phyloP scores from a whole-genome alignment of 1,140 invertebrate species.

The Magallana ariakensis region DNA sequence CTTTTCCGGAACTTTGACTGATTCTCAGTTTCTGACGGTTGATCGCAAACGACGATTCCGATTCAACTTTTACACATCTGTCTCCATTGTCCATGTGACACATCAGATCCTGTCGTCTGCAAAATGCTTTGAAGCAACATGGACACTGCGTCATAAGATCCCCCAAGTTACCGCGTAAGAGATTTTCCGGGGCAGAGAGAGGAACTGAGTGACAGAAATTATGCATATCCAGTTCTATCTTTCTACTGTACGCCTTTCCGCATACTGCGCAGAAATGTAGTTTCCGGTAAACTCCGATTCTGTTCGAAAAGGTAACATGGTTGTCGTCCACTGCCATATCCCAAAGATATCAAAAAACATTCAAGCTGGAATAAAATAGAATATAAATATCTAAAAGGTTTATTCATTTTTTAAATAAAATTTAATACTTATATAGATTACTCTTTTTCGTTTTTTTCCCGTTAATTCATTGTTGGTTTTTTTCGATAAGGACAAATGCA shows the following conservation, averaged over 20 bases:
- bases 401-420: no score
- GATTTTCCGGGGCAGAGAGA: background rate
- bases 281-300: background rate
- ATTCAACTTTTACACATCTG: background rate
- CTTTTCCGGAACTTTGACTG: background rate
- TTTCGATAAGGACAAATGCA: no score
- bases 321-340: no score
- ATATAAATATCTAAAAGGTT: no score
- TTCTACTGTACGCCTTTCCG: background rate
- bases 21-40: background rate
- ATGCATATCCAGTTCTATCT: conserved; percentile 23
- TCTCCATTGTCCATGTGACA: background rate
- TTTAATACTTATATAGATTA: no score
- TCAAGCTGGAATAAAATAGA: no score
- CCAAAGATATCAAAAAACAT: no score
- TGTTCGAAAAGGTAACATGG: no score
- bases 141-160: conserved; percentile 22
- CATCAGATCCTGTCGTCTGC: conserved; percentile 16
- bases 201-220: background rate
- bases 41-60: background rate
- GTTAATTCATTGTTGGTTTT: no score
- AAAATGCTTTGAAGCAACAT: background rate
- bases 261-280: conserved; percentile 4
- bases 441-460: no score
- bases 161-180: background rate